These are phyloP conservation scores for Enteromius paludinosus DNA, from an alignment of 2,797 vertebrate genomes.

Conservation along the genomic window DNA sequence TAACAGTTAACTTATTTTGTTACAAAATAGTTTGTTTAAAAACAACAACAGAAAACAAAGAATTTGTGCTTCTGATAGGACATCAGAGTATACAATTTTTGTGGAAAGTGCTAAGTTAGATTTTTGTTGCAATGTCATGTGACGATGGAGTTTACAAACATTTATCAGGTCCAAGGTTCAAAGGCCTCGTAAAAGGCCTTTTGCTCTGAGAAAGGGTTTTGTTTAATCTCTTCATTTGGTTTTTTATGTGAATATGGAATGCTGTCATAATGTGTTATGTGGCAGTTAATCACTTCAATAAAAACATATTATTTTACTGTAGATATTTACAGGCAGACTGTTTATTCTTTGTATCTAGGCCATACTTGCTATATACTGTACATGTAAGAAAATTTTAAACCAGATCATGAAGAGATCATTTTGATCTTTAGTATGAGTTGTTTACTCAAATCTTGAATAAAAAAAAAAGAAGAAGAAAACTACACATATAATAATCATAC, in stretches of 20 bases:
- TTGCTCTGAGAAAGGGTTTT: not conserved
- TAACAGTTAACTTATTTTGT: not conserved
- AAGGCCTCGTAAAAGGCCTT: not conserved
- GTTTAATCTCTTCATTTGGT: not conserved
- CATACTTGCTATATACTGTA: too few relatives aligned
- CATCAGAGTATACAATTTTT: not conserved
- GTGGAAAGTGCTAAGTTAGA: not conserved
- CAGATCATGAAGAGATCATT: not conserved
- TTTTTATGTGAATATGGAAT: not conserved
- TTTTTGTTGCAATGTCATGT: not conserved
- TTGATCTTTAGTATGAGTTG: not conserved
- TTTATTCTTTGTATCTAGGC: not conserved
- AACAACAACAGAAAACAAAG: not conserved
- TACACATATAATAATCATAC: not conserved
- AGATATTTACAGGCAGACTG: too few relatives aligned
- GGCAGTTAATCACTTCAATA: not conserved
- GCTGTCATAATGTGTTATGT: not conserved
- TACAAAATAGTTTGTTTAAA: not conserved
- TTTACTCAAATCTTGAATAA: not conserved
- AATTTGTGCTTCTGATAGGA: not conserved
- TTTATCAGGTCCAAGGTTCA: not conserved
- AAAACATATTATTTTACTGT: too few relatives aligned
- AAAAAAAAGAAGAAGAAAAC: not conserved
- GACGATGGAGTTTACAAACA: not conserved
- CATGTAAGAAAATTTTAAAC: not conserved